Evolutionary conservation across 1,140 invertebrate species (phyloP), one percentile per base, ranked within the genome.

Genomic region (Fopius arisanus): DNA sequence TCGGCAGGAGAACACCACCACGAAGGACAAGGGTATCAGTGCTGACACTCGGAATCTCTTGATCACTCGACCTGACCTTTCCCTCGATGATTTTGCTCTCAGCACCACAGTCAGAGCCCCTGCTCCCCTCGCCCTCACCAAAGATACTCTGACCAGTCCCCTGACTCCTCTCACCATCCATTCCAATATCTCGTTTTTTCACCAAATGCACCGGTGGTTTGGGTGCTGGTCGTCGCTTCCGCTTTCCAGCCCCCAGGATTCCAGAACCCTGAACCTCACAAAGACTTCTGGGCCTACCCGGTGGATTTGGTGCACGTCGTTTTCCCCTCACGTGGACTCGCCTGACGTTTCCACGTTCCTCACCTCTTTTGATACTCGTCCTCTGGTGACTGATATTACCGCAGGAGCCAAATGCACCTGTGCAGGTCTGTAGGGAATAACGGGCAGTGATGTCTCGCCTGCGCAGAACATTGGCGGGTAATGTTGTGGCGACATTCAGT

Each of bases 271-370:
- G 59, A 59, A n/a, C 2, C 4, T 26, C 48, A 37, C 21, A 62
- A 23, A 48, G 10, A 62, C 51, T 68, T 67, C 40, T 69, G 0
- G 26, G 54, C 43, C 31, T 67, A 33, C 0, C 93, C 0, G 93
- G 94, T 10, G 94, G 93, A 75, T 89, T 89, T 0, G 93, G 93
- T 1, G 93, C 93, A 79, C 90, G 90, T 40, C 93, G 86, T 79
- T 95, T 95, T 12, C 93, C 93, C 75, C 92, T 93, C 0, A 94
- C 93, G 83, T 94, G 92, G 3, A 89, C 73, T 83, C 86, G 69
- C 80, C 84, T 82, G 77, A 84, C 63, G 78, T 88, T 73, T 88
- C 67, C 62, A 83, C 72, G 84, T 78, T 70, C 86, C 82, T 66
- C 87, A 80, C 72, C 82, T 79, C 77, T 84, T 79, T 54, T 83